These are phyloP conservation scores for Tromatobia lineatoria DNA, from an alignment of 2,888 invertebrate genomes.

Conservation along the genomic window DNA sequence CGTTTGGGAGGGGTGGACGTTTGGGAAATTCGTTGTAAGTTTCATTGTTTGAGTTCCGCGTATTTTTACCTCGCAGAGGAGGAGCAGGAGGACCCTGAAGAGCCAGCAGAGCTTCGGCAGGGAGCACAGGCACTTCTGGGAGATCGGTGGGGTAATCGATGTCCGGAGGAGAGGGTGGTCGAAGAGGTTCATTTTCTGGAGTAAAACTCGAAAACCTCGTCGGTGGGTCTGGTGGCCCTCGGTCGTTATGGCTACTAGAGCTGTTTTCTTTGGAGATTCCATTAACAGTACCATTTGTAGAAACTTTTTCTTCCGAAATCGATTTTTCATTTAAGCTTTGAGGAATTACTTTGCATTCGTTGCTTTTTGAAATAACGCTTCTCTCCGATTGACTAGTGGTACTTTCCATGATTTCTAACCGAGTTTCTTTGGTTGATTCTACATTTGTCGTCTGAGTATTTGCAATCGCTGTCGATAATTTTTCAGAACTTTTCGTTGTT, in stretches of 20 bases:
- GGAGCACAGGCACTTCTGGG: constrained; percentile 72
- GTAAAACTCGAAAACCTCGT: constrained; percentile 72
- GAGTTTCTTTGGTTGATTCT: constrained; percentile 35
- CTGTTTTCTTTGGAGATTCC: constrained; percentile 21
- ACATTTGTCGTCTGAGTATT: constrained; percentile 31
- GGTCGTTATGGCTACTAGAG: not conserved
- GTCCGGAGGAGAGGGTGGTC: constrained; percentile 72
- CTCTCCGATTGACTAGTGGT: constrained; percentile 42
- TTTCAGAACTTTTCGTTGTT: constrained; percentile 45
- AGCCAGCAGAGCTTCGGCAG: constrained; percentile 58
- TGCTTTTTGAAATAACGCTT: constrained; percentile 40
- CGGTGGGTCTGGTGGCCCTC: constrained; percentile 66
- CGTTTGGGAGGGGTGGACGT: constrained; percentile 73
- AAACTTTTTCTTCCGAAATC: not conserved
- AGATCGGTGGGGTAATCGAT: constrained; percentile 71
- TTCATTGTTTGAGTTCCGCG: constrained; percentile 13
- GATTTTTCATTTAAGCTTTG: constrained; percentile 21
- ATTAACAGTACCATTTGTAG: constrained; percentile 27
- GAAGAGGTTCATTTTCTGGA: constrained; percentile 69
- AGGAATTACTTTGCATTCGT: constrained; percentile 29
- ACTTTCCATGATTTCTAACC: constrained; percentile 45
- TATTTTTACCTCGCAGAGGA: constrained; percentile 67
- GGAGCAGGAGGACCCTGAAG: constrained; percentile 66
- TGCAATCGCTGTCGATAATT: not conserved
- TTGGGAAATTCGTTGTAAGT: constrained; percentile 61